Evolutionary conservation across 2,888 invertebrate species (phyloP).

Genomic region (Nasonia oneida): DNA sequence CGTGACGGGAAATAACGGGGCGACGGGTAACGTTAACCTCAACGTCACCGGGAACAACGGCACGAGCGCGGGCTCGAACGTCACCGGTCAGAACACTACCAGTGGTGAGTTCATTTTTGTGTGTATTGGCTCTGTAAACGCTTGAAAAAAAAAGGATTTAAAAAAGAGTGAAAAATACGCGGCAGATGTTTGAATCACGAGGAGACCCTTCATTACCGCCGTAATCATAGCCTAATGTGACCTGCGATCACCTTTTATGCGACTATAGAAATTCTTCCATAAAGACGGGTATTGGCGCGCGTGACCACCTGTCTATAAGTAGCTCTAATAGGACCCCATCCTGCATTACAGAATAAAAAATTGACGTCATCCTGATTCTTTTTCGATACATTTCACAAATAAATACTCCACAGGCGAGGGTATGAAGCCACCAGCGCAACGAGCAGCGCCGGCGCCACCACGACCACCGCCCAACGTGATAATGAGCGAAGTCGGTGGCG

Average conservation of each 20-base stretch:
- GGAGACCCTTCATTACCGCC: conserved; percentile 9
- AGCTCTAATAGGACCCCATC: neutral
- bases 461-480: conserved; percentile 91
- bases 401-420: conserved; percentile 72
- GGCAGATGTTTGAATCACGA: neutral
- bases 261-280: conserved; percentile 16
- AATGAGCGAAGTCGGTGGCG: conserved; percentile 96
- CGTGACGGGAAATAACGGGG: conserved; percentile 68
- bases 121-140: neutral
- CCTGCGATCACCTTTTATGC: neutral
- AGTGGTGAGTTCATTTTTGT: conserved; percentile 45
- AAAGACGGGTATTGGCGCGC: neutral
- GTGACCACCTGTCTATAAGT: conserved; percentile 20
- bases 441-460: conserved; percentile 79
- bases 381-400: neutral
- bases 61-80: conserved; percentile 66
- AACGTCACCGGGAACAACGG: conserved; percentile 64
- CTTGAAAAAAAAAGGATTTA: neutral
- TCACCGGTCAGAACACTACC: conserved; percentile 65
- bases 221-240: conserved; percentile 24
- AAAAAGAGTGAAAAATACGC: neutral
- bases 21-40: conserved; percentile 61
- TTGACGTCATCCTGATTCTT: neutral
- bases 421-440: conserved; percentile 78
- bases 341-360: neutral